These are phyloP conservation scores for Ochlodes sylvanus DNA, from an alignment of 2,888 invertebrate genomes.

Conservation along the genomic window DNA sequence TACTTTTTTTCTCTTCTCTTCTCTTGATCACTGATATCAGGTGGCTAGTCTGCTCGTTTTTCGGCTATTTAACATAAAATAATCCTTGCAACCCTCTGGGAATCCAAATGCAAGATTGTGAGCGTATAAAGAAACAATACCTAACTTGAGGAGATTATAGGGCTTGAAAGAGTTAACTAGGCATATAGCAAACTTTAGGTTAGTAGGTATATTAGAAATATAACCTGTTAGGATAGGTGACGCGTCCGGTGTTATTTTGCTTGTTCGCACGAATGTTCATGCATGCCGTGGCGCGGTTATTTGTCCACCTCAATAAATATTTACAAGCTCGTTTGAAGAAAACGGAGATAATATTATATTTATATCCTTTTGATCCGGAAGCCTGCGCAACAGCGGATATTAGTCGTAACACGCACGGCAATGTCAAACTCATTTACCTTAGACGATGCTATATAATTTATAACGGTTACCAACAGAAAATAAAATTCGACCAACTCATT, in stretches of 20 bases:
- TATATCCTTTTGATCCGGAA: constrained; percentile 37
- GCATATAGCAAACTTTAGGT: too few relatives aligned
- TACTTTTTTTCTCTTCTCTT: too few relatives aligned
- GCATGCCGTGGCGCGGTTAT: neutral
- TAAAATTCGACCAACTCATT: constrained; percentile 77
- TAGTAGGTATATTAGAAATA: neutral
- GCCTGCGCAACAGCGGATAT: constrained; percentile 36
- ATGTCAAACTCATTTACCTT: constrained; percentile 56
- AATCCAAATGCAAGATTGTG: too few relatives aligned
- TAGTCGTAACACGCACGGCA: constrained; percentile 45
- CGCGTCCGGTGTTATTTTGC: neutral
- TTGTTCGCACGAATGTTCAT: neutral
- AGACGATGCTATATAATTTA: constrained; percentile 70
- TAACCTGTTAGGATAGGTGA: neutral
- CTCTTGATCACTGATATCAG: too few relatives aligned
- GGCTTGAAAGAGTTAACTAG: too few relatives aligned
- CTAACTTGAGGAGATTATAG: too few relatives aligned
- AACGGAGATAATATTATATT: constrained; percentile 28
- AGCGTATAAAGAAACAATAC: too few relatives aligned
- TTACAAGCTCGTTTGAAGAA: constrained; percentile 27
- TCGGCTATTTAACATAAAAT: too few relatives aligned
- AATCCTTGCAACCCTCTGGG: too few relatives aligned
- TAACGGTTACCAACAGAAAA: constrained; percentile 72
- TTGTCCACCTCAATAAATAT: constrained; percentile 27
- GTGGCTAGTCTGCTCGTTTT: too few relatives aligned